These are phyloP conservation scores for Paradisaea rubra DNA, from an alignment of 2,113 vertebrate genomes.

Conservation along the genomic window DNA sequence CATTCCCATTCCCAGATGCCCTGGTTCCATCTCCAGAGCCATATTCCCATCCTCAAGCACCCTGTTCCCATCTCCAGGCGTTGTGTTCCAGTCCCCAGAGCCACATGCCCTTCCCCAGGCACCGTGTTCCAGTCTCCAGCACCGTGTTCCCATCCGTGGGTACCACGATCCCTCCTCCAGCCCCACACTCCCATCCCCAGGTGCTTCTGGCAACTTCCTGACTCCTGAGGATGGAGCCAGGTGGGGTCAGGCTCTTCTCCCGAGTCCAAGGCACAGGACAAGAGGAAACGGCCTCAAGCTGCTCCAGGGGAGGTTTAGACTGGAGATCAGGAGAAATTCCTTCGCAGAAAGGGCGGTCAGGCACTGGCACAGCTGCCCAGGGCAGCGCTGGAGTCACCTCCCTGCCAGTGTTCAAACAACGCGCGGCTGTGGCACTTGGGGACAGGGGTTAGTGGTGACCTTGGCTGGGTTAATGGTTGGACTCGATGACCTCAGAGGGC, in stretches of 20 bases:
- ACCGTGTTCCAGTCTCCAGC: too few relatives aligned
- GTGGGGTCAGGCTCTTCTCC: neutral
- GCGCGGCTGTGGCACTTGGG: neutral
- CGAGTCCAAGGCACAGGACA: neutral
- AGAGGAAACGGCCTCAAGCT: neutral
- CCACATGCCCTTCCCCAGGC: too few relatives aligned
- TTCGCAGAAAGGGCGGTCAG: fast-evolving
- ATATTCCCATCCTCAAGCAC: fast-evolving
- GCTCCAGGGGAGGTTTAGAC: neutral
- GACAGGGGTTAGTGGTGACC: fast-evolving
- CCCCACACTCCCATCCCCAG: neutral
- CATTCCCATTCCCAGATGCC: too few relatives aligned
- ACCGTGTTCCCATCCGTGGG: too few relatives aligned
- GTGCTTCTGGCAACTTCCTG: neutral
- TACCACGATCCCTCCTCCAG: too few relatives aligned
- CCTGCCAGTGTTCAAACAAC: neutral
- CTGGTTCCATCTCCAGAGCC: neutral
- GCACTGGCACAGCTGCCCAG: neutral
- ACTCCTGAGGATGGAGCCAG: neutral
- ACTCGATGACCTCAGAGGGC: neutral
- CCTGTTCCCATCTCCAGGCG: neutral
- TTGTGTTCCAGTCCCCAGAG: too few relatives aligned
- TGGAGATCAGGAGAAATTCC: neutral
- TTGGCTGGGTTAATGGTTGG: neutral
- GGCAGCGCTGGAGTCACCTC: neutral